Conservation (phyloP, 2,888 invertebrate species). For the Pristionchus fissidentatus region DNA sequence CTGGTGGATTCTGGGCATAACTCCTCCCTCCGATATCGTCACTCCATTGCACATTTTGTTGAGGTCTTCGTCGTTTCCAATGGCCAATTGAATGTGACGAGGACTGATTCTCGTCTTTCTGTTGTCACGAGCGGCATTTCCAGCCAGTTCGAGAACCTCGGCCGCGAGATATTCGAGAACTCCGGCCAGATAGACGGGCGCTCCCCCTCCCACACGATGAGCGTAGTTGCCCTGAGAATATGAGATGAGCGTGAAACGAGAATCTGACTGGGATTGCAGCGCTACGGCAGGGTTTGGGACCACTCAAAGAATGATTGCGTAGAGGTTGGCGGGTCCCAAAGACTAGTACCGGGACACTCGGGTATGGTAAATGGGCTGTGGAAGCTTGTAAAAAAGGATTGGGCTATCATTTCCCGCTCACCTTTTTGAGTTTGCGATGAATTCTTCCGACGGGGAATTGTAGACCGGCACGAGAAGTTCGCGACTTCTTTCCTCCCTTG, state of each 20-base stretch:
- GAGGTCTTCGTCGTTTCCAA: constrained; percentile 69
- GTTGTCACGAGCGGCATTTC: constrained; percentile 78
- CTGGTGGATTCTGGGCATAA: too few relatives aligned
- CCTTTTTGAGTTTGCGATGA: constrained; percentile 70
- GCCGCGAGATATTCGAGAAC: too few relatives aligned
- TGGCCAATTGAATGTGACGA: constrained; percentile 65
- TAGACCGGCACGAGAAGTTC: constrained; percentile 73
- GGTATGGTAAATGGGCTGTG: too few relatives aligned
- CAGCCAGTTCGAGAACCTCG: constrained; percentile 77
- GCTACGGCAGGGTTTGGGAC: too few relatives aligned
- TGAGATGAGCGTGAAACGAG: too few relatives aligned
- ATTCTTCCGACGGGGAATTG: constrained; percentile 75
- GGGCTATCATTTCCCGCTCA: too few relatives aligned
- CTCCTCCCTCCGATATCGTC: too few relatives aligned
- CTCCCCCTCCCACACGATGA: constrained; percentile 22
- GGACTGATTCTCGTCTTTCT: constrained; percentile 78
- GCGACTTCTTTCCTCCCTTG: constrained; percentile 83
- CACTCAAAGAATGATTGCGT: too few relatives aligned
- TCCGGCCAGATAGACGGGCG: not conserved
- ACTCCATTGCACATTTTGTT: too few relatives aligned
- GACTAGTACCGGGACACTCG: too few relatives aligned
- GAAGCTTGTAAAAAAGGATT: too few relatives aligned
- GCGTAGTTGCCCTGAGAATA: constrained; percentile 36
- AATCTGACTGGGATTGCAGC: constrained; percentile 69
- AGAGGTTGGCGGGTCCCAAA: too few relatives aligned